These are phyloP conservation scores for Drosophila kohkoa DNA, from an alignment of 1,140 invertebrate genomes.

Conservation along the genomic window DNA sequence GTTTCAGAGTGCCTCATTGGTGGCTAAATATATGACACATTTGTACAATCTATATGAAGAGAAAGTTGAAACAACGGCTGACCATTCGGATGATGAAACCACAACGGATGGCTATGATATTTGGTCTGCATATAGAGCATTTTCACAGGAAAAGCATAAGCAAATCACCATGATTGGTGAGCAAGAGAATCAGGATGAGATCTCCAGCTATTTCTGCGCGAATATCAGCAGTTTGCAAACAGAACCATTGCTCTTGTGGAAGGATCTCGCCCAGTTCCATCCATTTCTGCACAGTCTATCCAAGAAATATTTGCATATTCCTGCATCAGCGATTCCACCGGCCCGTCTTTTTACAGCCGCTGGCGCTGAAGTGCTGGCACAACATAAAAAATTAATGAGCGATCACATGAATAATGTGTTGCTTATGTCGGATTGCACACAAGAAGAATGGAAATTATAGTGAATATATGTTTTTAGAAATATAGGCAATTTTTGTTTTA, in stretches of 20 bases:
- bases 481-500: not conserved
- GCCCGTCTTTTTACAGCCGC: constrained; percentile 22
- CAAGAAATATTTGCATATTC: constrained; percentile 57
- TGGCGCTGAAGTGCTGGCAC: not conserved
- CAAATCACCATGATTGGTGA: constrained; percentile 24
- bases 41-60: constrained; percentile 25
- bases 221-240: constrained; percentile 46
- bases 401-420: constrained; percentile 47
- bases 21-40: constrained; percentile 55
- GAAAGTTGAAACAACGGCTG: not conserved
- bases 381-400: constrained; percentile 16
- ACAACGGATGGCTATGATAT: constrained; percentile 34
- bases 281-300: constrained; percentile 50
- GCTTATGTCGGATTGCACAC: constrained; percentile 44
- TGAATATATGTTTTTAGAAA: constrained; percentile 6
- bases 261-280: constrained; percentile 49
- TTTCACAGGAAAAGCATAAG: constrained; percentile 42
- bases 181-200: constrained; percentile 43
- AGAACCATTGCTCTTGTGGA: constrained; percentile 49
- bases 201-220: constrained; percentile 47
- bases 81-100: constrained; percentile 12
- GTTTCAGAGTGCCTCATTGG: constrained; percentile 31
- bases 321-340: constrained; percentile 45
- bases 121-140: constrained; percentile 45
- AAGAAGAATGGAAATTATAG: constrained; percentile 54